Evolutionary conservation across 2,113 vertebrate genomes (phyloP), one percentile per base, ranked within the genome.

Genomic region (Camelus bactrianus): DNA sequence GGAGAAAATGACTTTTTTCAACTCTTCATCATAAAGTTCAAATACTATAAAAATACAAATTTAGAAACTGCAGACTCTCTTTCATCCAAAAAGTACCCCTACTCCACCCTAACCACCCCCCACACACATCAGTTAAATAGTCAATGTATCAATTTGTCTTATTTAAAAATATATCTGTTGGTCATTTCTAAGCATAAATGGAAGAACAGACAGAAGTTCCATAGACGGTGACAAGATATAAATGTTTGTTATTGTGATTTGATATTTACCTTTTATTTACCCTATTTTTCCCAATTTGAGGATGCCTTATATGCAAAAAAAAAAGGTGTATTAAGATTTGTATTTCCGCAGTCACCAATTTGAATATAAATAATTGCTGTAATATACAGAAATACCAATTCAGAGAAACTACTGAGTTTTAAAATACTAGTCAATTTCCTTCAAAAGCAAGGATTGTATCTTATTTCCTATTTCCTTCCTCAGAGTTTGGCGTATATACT

Each of bases 381-480:
- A 52, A 5, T 81, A 30, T 28, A 38, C 9, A 92, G 75, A n/a
- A 92, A 70, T 89, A 16, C 35, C 79, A 84, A 30, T 13, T 93
- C 58, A 80, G 38, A 81, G 82, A 81, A 94, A 92, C 35, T 76
- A 35, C 12, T 89, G 4, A 38, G 32, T 97, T 95, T 92, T 87
- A 7, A 87, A 79, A 85, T 56, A 42, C 28, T 46, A 85, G 28
- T 42, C 76, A 54, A 73, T 89, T 89, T 89, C 82, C 20, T 50
- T 83, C 50, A 88, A 86, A 76, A 95, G 22, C 60, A 81, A 70
- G 24, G 8, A 42, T 35, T 42, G 2, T 65, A 26, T 86, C 70
- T 85, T 84, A 77, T 73, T 79, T 87, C 48, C 32, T 50, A 65
- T 77, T 77, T 79, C 75, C 77, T 56, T 62, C 32, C 69, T 95